Conservation (phyloP, 2,113 vertebrate genomes). For the Urocynchramus pylzowi region DNA sequence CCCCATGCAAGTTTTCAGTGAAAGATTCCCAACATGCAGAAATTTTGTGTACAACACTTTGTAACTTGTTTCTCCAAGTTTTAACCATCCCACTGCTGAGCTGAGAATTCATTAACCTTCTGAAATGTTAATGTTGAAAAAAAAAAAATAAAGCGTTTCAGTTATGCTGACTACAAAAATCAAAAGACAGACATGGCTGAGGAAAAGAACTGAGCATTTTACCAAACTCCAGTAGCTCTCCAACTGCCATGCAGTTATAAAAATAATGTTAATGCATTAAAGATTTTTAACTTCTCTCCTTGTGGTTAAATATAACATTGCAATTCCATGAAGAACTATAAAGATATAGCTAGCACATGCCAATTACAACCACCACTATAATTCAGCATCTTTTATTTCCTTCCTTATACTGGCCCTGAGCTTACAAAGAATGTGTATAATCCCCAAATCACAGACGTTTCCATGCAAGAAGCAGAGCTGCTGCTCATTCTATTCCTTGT, state of each 20-base stretch:
- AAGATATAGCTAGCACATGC: neutral
- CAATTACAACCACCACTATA: neutral
- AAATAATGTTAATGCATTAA: neutral
- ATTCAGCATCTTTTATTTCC: neutral
- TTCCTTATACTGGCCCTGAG: neutral
- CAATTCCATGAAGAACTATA: neutral
- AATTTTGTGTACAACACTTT: neutral
- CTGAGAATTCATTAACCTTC: neutral
- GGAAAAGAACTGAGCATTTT: neutral
- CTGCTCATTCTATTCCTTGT: neutral
- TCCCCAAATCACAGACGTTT: neutral
- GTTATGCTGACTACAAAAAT: neutral
- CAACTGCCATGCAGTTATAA: neutral
- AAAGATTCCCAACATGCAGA: neutral
- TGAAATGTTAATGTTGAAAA: neutral
- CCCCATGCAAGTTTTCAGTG: neutral
- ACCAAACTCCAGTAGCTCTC: neutral
- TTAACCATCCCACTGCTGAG: neutral
- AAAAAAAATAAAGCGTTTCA: neutral
- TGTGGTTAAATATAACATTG: neutral
- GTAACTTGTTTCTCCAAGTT: neutral
- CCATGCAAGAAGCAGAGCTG: neutral
- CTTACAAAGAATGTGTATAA: neutral
- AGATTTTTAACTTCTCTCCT: neutral
- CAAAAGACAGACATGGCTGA: neutral